phyloP scores from a whole-genome alignment of 53 echinoderm and acorn worm genomes.

The Luidia sarsii region DNA sequence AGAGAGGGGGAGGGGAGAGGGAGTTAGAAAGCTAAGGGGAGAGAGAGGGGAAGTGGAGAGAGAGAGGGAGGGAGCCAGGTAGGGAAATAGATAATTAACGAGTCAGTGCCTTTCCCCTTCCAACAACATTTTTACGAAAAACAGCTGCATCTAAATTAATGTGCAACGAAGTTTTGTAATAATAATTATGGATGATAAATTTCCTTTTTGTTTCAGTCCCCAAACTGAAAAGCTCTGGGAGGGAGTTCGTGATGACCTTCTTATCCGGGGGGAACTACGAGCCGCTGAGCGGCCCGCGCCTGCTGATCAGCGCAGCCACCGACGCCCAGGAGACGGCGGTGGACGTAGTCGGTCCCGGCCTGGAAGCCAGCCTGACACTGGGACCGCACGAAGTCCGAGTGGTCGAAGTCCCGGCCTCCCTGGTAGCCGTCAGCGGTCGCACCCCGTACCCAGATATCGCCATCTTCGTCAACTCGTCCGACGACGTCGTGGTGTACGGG shows the following conservation, averaged over 20 bases:
- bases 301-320: constrained; percentile 30
- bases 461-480: constrained; percentile 32
- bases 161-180: too few species aligned
- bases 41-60: too few species aligned
- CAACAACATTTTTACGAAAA: too few species aligned
- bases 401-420: constrained; percentile 13
- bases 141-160: too few species aligned
- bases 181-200: too few species aligned
- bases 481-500: constrained; percentile 40
- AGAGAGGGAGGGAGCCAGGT: too few species aligned
- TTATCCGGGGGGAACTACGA: constrained; percentile 26
- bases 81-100: too few species aligned
- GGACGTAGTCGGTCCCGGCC: not conserved
- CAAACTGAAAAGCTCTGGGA: constrained; percentile 29
- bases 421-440: constrained; percentile 6
- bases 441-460: constrained; percentile 13
- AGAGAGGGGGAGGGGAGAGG: too few species aligned
- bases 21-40: too few species aligned
- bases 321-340: constrained; percentile 14
- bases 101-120: too few species aligned
- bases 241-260: constrained; percentile 39
- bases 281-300: constrained; percentile 1
- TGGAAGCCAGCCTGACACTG: not conserved
- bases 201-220: too few species aligned
- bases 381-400: not conserved